phyloP scores from a whole-genome alignment of 2,888 invertebrate genomes.

The Orthosia gothica region DNA sequence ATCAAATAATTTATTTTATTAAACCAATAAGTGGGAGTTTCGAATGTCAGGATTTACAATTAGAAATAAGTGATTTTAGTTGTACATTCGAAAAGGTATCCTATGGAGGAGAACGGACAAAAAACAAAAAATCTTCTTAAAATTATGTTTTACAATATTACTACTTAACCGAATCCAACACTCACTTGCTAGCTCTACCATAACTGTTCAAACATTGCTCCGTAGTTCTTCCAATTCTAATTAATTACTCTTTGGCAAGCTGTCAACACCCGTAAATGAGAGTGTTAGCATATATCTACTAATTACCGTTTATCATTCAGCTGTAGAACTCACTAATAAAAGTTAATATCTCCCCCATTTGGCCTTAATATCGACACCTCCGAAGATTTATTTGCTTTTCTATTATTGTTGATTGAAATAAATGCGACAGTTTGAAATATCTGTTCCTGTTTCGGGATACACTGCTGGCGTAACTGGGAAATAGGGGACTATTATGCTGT shows the following conservation, averaged over 20 bases:
- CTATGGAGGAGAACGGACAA: too few species aligned
- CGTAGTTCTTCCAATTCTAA: conserved; percentile 29
- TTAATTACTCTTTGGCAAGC: conserved; percentile 68
- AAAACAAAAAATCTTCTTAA: too few species aligned
- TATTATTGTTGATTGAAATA: conserved; percentile 70
- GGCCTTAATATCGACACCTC: conserved; percentile 77
- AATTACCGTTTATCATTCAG: conserved; percentile 77
- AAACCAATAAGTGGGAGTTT: too few species aligned
- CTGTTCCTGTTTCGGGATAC: conserved; percentile 38
- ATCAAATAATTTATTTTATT: too few species aligned
- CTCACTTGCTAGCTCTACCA: neutral
- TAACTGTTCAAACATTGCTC: neutral
- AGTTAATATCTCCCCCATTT: conserved; percentile 80
- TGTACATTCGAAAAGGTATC: too few species aligned
- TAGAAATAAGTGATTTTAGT: too few species aligned
- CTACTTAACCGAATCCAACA: neutral
- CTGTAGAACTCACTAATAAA: conserved; percentile 77
- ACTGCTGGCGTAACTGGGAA: conserved; percentile 42
- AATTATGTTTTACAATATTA: too few species aligned
- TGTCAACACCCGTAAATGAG: conserved; percentile 67
- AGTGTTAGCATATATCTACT: conserved; percentile 73
- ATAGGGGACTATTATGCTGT: conserved; percentile 21
- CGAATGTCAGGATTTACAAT: too few species aligned
- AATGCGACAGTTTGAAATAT: conserved; percentile 31
- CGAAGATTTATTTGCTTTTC: conserved; percentile 78